Percentiles rank a stretch among this genome's conserved stretches.
Evolutionary conservation across 2,113 vertebrate species (phyloP).

Genomic region (Brachypteracias leptosomus): DNA sequence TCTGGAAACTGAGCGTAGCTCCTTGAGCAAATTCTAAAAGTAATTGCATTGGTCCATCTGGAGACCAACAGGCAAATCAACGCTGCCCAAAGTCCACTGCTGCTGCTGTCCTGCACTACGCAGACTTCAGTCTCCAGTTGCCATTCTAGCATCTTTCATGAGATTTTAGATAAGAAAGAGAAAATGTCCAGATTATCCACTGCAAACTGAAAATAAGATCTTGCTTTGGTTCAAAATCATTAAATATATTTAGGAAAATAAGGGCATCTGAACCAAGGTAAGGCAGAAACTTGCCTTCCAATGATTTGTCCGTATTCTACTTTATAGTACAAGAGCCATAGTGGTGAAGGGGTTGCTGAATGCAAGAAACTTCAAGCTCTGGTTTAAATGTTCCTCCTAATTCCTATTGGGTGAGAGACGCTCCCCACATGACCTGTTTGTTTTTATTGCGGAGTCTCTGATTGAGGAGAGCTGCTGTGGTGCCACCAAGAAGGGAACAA

Average conservation of each 20-base stretch:
- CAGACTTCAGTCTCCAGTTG: background rate
- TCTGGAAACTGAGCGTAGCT: background rate
- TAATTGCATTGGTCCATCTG: rapidly evolving
- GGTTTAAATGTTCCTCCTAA: background rate
- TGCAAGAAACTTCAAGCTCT: background rate
- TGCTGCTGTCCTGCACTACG: background rate
- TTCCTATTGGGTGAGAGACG: background rate
- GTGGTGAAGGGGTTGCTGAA: background rate
- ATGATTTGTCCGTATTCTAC: background rate
- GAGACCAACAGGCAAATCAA: background rate
- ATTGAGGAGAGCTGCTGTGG: background rate
- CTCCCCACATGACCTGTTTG: background rate
- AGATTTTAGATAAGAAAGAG: background rate
- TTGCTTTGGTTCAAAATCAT: background rate
- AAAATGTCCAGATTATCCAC: background rate
- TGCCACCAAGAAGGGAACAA: constrained; percentile 15
- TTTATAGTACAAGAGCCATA: background rate
- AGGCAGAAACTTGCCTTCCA: background rate
- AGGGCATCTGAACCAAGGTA: background rate
- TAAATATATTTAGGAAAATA: background rate
- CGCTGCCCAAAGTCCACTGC: background rate
- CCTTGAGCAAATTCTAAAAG: background rate
- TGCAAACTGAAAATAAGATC: background rate
- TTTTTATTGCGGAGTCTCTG: background rate
- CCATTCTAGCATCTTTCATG: background rate